Evolutionary conservation across 2,113 vertebrate genomes (phyloP), one percentile per base, ranked within the genome.

Genomic region (Dipodomys stephensi): DNA sequence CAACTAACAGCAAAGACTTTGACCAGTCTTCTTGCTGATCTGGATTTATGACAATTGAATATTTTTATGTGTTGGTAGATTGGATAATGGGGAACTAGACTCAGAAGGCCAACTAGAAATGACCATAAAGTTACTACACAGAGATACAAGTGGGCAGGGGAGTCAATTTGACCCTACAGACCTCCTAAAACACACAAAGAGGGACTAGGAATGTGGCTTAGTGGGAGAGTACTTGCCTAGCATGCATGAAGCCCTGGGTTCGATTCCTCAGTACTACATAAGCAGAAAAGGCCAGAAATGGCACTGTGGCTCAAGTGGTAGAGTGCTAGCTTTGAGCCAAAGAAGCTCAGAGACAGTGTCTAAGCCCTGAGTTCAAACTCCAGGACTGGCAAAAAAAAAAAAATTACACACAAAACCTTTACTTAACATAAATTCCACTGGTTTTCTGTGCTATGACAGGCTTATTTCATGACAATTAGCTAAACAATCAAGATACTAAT

Each of bases 41-140:
- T 94, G 53, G 39, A 64, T 84, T 87, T 85, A 39, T 88, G 62
- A 67, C 65, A 62, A 82, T 71, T 32, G 25, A 60, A 6, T 90
- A 90, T 80, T 88, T 19, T 83, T 46, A 72, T 77, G 16, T 81
- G 62, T 91, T 81, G 69, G 16, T 84, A 11, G 20, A 86, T 88
- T 67, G 25, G 74, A 6, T 6, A 30, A 30, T 62, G 49, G 5
- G 76, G 0, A 83, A 46, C 49, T 73, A 4, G 32, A 65, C 22
- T 83, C 35, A 60, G n/a, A 88, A 77, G 28, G 0, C n/a, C 79
- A 76, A 35, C 23, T 69, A 60, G 73, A 92, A 92, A 78, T 64
- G 16, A 80, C 68, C 3, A 6, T 76, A 57, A 84, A 93, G 65
- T 62, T 53, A 60, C 23, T 67, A 60, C 62, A 81, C 13, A 11